phyloP scores from a whole-genome alignment of 2,888 invertebrate genomes.

The Ophion costatus region DNA sequence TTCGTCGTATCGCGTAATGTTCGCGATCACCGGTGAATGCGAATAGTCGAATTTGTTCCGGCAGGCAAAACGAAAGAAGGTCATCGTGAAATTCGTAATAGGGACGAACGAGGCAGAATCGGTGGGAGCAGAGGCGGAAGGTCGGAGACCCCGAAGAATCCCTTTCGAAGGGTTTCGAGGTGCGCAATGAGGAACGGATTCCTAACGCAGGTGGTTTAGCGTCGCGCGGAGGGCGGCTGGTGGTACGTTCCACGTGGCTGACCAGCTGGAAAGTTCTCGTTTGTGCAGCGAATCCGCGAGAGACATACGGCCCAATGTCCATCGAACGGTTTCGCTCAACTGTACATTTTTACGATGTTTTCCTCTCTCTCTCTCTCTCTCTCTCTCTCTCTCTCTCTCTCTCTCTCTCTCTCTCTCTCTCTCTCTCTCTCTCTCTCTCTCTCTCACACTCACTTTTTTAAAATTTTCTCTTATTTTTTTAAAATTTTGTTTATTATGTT shows the following conservation, averaged over 20 bases:
- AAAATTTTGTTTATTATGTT: too few relatives aligned
- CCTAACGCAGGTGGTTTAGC: constrained; percentile 55
- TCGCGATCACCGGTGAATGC: not conserved
- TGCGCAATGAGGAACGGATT: constrained; percentile 49
- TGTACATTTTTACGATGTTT: not conserved
- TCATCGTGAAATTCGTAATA: constrained; percentile 2
- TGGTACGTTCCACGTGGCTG: constrained; percentile 54
- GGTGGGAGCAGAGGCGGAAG: constrained; percentile 46
- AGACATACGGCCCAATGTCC: constrained; percentile 17
- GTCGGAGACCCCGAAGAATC: constrained; percentile 55
- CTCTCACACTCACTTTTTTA: too few relatives aligned
- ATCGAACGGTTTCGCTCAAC: constrained; percentile 3
- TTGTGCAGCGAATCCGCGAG: constrained; percentile 37
- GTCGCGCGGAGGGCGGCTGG: constrained; percentile 7
- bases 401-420: too few relatives aligned
- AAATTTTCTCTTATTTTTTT: too few relatives aligned
- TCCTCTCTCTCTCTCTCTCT: not conserved
- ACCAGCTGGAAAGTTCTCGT: constrained; percentile 57
- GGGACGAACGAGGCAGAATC: constrained; percentile 33
- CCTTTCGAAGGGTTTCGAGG: constrained; percentile 28
- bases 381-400: not conserved
- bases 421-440: too few relatives aligned
- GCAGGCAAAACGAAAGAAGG: not conserved
- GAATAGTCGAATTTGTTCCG: constrained; percentile 33
- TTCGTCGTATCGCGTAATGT: not conserved